A percentile compares a stretch with the other conserved stretches of the same genome.
phyloP scores from a whole-genome alignment of 2,113 vertebrate species.

The Notechis scutatus region DNA sequence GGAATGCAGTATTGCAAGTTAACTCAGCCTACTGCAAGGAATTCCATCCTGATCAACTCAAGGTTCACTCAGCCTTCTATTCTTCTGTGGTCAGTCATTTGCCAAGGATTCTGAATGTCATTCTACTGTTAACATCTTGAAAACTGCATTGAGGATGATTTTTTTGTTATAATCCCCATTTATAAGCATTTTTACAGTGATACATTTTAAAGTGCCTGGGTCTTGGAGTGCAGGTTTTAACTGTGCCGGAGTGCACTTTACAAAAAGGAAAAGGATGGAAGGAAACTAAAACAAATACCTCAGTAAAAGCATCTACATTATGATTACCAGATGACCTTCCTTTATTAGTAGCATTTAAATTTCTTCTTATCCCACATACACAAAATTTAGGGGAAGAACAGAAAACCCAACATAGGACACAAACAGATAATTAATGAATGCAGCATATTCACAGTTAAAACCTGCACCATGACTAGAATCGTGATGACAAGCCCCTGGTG shows the following conservation, averaged over 20 bases:
- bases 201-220: conserved; percentile 41
- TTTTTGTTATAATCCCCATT: conserved; percentile 55
- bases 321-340: conserved; percentile 6
- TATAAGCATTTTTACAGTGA: conserved; percentile 40
- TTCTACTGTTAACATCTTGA: conserved; percentile 29
- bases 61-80: not conserved
- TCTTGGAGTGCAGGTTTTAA: conserved; percentile 40
- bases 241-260: conserved; percentile 39
- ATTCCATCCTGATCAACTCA: not conserved
- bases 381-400: not conserved
- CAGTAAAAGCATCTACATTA: not conserved
- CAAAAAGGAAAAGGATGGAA: conserved; percentile 51
- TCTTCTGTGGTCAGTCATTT: not conserved
- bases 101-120: conserved; percentile 36
- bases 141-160: conserved; percentile 43
- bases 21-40: too few species aligned
- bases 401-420: fast-evolving
- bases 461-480: not conserved
- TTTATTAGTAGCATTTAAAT: not conserved
- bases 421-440: not conserved
- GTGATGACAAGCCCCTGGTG: not conserved
- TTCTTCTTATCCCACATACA: not conserved
- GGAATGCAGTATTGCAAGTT: too few species aligned
- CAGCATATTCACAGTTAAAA: not conserved
- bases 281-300: conserved; percentile 41